Evolutionary conservation across 2,113 vertebrate species (phyloP), one percentile per base, ranked within the genome.

Genomic region (Pluvianellus socialis): DNA sequence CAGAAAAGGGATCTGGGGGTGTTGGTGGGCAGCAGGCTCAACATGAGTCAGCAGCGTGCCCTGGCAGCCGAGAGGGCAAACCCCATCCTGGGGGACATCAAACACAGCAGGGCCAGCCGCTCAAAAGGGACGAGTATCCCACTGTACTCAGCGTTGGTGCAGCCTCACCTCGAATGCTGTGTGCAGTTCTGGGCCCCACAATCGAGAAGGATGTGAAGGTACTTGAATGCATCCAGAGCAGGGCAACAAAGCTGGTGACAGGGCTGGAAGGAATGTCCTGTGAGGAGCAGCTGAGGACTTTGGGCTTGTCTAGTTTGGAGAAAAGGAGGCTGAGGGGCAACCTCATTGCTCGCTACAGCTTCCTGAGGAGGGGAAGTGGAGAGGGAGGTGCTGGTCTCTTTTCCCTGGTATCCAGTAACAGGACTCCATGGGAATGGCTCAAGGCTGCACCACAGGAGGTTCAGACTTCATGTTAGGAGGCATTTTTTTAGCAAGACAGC

Each of bases 61-160:
- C 38, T 10, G 77, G 33, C 26, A 67, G 20, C 40, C 40, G 18
- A 14, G 50, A 35, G 24, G 42, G 24, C 24, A 75, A 35, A 45
- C 32, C 3, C 4, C 40, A n/a, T 15, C 52, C 2, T 11, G 23
- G 6, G 27, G 30, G 26, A 22, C 24, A 28, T 18, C 77, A 32
- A 80, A 55, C 30, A 18, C 26, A 15, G 26, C 2, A 23, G 2
- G 24, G 42, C 3, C 33, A 38, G 12, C 5, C 0, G 1, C 32
- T n/a, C 50, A 47, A 55, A 55, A 24, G 38, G n/a, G 30, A 23
- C 14, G 24, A 45, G 55, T 67, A 35, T 35, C 32, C 9, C 0
- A 0, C 26, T 66, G 62, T 35, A 45, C 45, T 27, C 76, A 53
- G 10, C 2, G 0, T 23, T 66, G 30, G 8, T n/a, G 38, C 0